phyloP scores from a whole-genome alignment of 2,888 invertebrate species.

The Myathropa florea region DNA sequence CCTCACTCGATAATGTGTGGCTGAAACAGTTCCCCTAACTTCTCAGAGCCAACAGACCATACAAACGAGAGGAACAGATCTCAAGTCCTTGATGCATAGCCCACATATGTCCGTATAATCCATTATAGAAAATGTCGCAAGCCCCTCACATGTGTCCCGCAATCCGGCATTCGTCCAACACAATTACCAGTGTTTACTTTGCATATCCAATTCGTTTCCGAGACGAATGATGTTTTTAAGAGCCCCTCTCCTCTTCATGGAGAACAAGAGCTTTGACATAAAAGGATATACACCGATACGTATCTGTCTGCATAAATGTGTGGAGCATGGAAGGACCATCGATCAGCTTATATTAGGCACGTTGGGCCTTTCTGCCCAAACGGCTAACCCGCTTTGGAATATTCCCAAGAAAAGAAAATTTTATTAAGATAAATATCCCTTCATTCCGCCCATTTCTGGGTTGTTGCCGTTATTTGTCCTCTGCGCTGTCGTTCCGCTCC shows the following conservation, averaged over 20 bases:
- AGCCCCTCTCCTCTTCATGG: not conserved
- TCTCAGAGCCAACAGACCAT: not conserved
- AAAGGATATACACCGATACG: not conserved
- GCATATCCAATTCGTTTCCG: not conserved
- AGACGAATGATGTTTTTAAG: not conserved
- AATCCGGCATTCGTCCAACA: not conserved
- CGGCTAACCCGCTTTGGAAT: slow-evolving; percentile 22
- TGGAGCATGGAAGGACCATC: not conserved
- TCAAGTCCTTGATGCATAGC: not conserved
- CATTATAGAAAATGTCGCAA: not conserved
- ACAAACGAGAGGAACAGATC: not conserved
- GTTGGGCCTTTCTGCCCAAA: not conserved
- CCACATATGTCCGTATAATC: not conserved
- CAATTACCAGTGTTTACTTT: not conserved
- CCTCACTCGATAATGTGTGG: not conserved
- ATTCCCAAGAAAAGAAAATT: slow-evolving; percentile 11
- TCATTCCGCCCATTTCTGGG: not conserved
- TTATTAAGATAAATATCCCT: slow-evolving; percentile 52
- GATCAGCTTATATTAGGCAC: slow-evolving; percentile 35
- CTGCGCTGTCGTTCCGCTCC: not conserved
- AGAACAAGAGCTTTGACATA: not conserved
- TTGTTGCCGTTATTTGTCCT: not conserved
- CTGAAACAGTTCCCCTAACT: not conserved
- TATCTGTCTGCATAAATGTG: not conserved
- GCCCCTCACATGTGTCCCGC: not conserved